phyloP scores from a whole-genome alignment of 2,888 invertebrate genomes.

The Chrysotoxum bicinctum region DNA sequence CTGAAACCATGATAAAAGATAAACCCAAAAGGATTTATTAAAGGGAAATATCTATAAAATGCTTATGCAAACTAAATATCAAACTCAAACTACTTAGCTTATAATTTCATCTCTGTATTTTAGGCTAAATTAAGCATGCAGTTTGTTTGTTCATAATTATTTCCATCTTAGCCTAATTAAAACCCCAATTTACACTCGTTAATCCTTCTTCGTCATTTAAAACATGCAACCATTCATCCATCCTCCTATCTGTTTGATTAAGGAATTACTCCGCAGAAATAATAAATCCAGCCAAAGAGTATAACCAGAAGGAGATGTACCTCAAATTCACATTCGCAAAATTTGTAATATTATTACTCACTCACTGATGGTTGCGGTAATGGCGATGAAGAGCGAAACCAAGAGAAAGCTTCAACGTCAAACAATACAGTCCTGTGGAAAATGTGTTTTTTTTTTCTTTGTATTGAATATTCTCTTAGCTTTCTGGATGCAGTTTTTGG shows the following conservation, averaged over 20 bases:
- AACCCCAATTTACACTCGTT: constrained; percentile 69
- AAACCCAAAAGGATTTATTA: no score
- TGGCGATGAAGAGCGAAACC: neutral
- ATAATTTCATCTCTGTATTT: neutral
- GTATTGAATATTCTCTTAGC: no score
- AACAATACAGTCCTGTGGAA: constrained; percentile 37
- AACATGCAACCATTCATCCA: constrained; percentile 60
- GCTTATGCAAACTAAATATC: no score
- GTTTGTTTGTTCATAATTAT: constrained; percentile 63
- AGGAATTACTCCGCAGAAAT: constrained; percentile 60
- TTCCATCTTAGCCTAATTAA: constrained; percentile 67
- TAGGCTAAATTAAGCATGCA: constrained; percentile 62
- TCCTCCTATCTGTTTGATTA: constrained; percentile 57
- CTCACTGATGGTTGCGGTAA: neutral
- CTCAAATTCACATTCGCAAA: constrained; percentile 63
- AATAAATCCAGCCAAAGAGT: constrained; percentile 10
- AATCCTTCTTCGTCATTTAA: constrained; percentile 69
- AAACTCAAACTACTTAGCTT: no score
- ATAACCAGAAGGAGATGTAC: neutral
- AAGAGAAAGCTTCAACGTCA: constrained; percentile 31
- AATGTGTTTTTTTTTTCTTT: neutral
- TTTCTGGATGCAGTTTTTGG: neutral
- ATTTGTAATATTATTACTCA: constrained; percentile 56
- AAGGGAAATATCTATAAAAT: neutral
- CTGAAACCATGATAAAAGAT: no score